Conservation (phyloP, 2,113 vertebrate species). For the Ailuropoda melanoleuca region DNA sequence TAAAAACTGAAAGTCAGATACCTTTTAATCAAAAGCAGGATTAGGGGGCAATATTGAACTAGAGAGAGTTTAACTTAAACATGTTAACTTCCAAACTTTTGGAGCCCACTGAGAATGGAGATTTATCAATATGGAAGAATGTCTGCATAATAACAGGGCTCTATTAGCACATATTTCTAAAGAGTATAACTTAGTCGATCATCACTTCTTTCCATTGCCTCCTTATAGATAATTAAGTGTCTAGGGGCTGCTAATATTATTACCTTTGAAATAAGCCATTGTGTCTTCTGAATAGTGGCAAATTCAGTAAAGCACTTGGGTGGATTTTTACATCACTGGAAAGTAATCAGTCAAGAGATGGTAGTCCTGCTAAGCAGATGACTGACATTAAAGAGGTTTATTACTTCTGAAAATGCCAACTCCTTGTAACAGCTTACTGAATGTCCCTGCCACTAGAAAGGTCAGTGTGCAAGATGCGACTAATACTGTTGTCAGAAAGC, state of each 20-base stretch:
- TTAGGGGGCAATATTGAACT: not conserved
- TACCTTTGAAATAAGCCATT: conserved; percentile 46
- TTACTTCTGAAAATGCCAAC: conserved; percentile 74
- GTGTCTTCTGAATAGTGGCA: not conserved
- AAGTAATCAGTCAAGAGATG: conserved; percentile 50
- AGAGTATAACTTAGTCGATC: not conserved
- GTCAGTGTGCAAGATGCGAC: conserved; percentile 78
- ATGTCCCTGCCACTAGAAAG: conserved; percentile 77
- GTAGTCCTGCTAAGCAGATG: conserved; percentile 59
- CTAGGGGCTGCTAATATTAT: not conserved
- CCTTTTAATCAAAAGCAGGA: conserved; percentile 17
- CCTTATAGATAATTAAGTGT: not conserved
- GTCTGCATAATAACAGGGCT: not conserved
- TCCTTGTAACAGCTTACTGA: conserved; percentile 75
- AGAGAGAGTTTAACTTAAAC: not conserved
- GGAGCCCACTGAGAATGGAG: not conserved
- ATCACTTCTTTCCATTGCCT: not conserved
- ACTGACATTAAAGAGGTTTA: conserved; percentile 74
- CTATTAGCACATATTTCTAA: not conserved
- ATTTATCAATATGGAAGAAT: not conserved
- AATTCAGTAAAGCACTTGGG: not conserved
- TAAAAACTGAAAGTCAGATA: not conserved
- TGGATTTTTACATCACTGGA: conserved; percentile 35
- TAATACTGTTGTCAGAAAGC: conserved; percentile 74
- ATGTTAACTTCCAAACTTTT: not conserved